Evolutionary conservation across 2,888 invertebrate species (phyloP), one percentile per base, ranked within the genome.

Genomic region (Epinotia demarniana): DNA sequence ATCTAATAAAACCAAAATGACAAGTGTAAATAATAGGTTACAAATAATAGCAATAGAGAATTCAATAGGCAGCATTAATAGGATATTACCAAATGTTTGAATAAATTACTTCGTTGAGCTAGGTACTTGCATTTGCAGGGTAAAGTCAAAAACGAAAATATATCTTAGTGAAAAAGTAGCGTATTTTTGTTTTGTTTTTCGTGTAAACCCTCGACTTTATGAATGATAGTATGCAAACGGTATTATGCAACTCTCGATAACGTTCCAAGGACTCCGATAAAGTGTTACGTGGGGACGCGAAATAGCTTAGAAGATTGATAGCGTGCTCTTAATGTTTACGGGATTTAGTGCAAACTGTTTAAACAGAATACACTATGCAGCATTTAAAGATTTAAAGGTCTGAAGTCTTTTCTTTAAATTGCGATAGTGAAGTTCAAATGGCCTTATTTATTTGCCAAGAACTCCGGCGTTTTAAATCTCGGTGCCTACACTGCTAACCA

Each of bases 261-360:
- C 69, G 58, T 46, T 69, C 46, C 58, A 69, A 69, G 69, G 69
- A 46, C 69, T 13, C n/a, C 46, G 69, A 60, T 69, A 60, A 69
- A 60, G 69, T 23, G 69, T 46, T 46, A 60, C 46, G 58, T 46
- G 60, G 18, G 27, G 49, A 60, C 27, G 27, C 60, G 58, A 46
- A 60, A 16, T n/a, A 43, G 46, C 58, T 58, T 43, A 5, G 43
- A 23, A 33, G 57, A 39, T 67, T 57, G 67, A 69, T 68, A 19
- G 39, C 39, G 58, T 23, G 19, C 16, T 19, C 68, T 8, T 43
- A 16, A 18, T 39, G 33, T 33, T 23, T 58, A 39, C 13, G 8
- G 61, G 61, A n/a, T 61, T 33, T 61, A 33, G 16, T 33, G 33
- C 60, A 60, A 33, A 60, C 3, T 0, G 46, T 49, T 13, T 49